A percentile compares a stretch with the other conserved stretches of the same genome.
phyloP scores from a whole-genome alignment of 2,888 invertebrate genomes.

The Geotrupes spiniger region DNA sequence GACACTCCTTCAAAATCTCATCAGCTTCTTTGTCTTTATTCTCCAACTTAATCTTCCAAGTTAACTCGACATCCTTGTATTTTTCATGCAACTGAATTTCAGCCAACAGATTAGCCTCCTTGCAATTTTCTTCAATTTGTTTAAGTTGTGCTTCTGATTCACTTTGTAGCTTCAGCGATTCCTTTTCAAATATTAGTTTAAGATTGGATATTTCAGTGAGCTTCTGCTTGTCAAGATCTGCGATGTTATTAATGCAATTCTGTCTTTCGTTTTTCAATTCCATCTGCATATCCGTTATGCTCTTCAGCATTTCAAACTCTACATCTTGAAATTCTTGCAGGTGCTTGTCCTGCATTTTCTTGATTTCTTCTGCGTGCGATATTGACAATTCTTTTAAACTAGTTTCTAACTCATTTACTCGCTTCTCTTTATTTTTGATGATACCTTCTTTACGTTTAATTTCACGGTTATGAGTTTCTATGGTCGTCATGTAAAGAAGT shows the following conservation, averaged over 20 bases:
- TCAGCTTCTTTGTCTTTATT: constrained; percentile 51
- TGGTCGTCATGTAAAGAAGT: constrained; percentile 21
- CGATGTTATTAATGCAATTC: constrained; percentile 30
- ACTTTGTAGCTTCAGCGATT: constrained; percentile 34
- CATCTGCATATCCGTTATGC: constrained; percentile 37
- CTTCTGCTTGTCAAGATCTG: constrained; percentile 28
- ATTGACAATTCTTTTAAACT: constrained; percentile 14
- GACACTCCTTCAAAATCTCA: constrained; percentile 55
- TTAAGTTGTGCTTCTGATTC: constrained; percentile 43
- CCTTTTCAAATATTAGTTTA: constrained; percentile 39
- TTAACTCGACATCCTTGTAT: constrained; percentile 47
- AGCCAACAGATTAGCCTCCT: constrained; percentile 44
- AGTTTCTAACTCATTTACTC: constrained; percentile 1
- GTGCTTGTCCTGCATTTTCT: constrained; percentile 34
- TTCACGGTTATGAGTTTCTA: constrained; percentile 12
- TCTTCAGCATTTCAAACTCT: constrained; percentile 42
- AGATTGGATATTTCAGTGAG: constrained; percentile 33
- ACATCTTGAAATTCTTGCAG: constrained; percentile 39
- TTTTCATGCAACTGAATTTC: constrained; percentile 50
- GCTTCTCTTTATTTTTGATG: constrained; percentile 19
- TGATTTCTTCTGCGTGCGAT: constrained; percentile 33
- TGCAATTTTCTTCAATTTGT: constrained; percentile 43
- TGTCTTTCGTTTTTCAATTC: constrained; percentile 36
- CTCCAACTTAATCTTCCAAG: constrained; percentile 45
- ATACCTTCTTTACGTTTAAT: constrained; percentile 26